Evolutionary conservation across 2,113 vertebrate genomes (phyloP).

Genomic region (Hylia prasina): DNA sequence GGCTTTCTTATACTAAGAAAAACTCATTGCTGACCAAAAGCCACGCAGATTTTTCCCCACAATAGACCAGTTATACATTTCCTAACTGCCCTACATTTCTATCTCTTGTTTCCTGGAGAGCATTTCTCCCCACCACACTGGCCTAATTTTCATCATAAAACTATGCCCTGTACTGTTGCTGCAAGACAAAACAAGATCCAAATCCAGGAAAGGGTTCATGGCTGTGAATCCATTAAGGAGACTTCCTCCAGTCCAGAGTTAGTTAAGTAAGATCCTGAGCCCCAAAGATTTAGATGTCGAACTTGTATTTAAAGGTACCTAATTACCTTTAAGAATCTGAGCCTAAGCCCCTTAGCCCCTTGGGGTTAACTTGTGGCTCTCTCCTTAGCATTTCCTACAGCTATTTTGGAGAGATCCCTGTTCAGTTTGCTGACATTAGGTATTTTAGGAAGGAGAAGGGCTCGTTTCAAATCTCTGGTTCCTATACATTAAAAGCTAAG

Average conservation of each 20-base stretch:
- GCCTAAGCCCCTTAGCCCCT: slow-evolving; percentile 12
- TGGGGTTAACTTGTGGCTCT: slow-evolving; percentile 18
- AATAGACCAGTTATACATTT: background rate
- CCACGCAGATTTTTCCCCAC: background rate
- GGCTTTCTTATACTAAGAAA: background rate
- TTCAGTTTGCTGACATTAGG: background rate
- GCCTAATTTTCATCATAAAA: background rate
- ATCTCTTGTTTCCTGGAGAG: background rate
- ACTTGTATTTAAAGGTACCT: slow-evolving; percentile 59
- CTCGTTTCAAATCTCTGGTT: background rate
- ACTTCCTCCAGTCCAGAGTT: slow-evolving; percentile 10
- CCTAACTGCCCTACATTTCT: background rate
- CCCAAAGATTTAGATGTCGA: slow-evolving; percentile 50
- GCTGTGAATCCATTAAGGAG: slow-evolving; percentile 10
- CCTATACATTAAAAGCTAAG: background rate
- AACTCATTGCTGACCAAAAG: background rate
- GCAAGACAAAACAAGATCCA: background rate
- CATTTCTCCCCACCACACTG: fast-evolving
- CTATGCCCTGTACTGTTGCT: background rate
- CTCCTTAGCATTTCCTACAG: background rate
- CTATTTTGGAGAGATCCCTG: background rate
- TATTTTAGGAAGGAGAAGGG: background rate
- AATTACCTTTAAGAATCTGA: slow-evolving; percentile 54
- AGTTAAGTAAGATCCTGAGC: slow-evolving; percentile 34
- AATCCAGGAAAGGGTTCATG: background rate